Evolutionary conservation across 2,797 vertebrate species (phyloP), one percentile per base, ranked within the genome.

Genomic region (Gephyroberyx darwinii): DNA sequence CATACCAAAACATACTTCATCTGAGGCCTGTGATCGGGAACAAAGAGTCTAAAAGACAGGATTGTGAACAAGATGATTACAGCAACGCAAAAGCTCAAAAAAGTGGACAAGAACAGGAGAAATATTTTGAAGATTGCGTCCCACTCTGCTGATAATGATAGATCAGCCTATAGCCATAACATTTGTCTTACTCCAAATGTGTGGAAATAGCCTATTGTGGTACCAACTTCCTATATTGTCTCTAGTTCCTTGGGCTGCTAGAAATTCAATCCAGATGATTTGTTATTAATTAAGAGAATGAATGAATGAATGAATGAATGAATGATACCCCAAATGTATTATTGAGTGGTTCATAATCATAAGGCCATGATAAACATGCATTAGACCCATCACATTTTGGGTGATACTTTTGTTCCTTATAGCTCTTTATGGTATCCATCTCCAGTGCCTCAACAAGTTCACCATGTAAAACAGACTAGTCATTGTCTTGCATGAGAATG

Each of bases 1-100:
- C 58, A 70, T 71, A 64, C 45, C 70, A 61, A 26, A 26, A 26
- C 4, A 39, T 43, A 43, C 37, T 65, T 71, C 63, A 48, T 69
- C 45, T 45, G 48, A 43, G 41, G 41, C 41, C 41, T 14, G 41
- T 1, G 51, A 72, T 10, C 3, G 26, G 2, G 13, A 52, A 17
- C n/a, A 19, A 33, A 5, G 7, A 14, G 8, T 19, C 67, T 43
- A 14, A 41, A 63, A 50, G n/a, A 58, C 17, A 37, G 1, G 3
- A 4, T 14, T 39, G 19, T 9, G n/a, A 54, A 62, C 1, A 77
- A 66, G 31, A 37, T 8, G 64, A 14, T 4, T 17, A 31, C 16
- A 61, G 6, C 45, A 20, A 41, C 8, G 17, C 0, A 54, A 61
- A 70, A 31, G 8, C 13, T 9, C 1, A 47, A 67, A 8, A 0